A percentile compares a stretch with the other conserved stretches of the same genome.
Evolutionary conservation across 2,797 vertebrate genomes (phyloP).

Genomic region (Apogon hyalosoma): DNA sequence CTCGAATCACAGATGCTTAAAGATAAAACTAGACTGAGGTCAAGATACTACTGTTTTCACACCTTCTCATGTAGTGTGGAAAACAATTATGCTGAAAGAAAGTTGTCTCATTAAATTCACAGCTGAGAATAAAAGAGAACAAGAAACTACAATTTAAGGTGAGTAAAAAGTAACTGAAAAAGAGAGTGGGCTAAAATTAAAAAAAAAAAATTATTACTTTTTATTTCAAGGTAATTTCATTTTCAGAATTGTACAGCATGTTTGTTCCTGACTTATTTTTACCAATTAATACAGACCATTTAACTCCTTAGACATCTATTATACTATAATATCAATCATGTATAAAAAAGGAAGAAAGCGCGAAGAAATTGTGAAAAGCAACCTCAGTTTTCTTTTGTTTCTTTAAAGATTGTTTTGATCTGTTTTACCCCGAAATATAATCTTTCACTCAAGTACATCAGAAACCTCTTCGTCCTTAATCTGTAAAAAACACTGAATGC

Average conservation of each 20-base stretch:
- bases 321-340: too few species aligned
- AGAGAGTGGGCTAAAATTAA: not conserved
- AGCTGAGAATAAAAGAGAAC: not conserved
- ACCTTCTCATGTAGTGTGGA: not conserved
- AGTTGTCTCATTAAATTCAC: slow-evolving; percentile 2
- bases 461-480: too few species aligned
- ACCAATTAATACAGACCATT: too few species aligned
- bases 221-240: not conserved
- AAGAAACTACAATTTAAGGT: not conserved
- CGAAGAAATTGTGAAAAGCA: too few species aligned
- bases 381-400: too few species aligned
- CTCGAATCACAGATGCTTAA: slow-evolving; percentile 17
- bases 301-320: too few species aligned
- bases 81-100: slow-evolving; percentile 7
- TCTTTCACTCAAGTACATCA: too few species aligned
- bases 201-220: not conserved
- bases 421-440: too few species aligned
- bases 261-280: too few species aligned
- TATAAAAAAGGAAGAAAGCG: too few species aligned
- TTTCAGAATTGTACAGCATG: not conserved
- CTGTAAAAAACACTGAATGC: not conserved
- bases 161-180: not conserved
- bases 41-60: slow-evolving; percentile 10
- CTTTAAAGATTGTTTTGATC: too few species aligned
- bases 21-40: slow-evolving; percentile 20